phyloP scores from a whole-genome alignment of 2,888 invertebrate genomes.

The Tipula helvola region DNA sequence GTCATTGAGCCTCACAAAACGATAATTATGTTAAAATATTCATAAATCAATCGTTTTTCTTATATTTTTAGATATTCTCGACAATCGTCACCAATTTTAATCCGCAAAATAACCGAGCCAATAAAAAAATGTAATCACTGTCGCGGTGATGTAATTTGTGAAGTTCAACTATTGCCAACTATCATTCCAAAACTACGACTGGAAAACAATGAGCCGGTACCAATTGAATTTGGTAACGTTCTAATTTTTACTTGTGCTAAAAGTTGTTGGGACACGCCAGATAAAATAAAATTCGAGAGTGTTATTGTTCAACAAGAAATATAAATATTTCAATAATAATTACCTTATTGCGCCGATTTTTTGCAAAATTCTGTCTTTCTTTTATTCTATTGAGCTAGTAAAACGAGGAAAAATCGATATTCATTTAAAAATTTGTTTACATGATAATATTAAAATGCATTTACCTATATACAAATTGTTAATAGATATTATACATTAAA shows the following conservation, averaged over 20 bases:
- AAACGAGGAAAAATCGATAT: too few species aligned
- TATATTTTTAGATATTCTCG: conserved; percentile 53
- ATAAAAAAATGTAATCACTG: conserved; percentile 51
- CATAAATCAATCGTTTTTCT: background rate
- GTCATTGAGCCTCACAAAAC: too few species aligned
- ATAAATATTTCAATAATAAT: background rate
- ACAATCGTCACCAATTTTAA: conserved; percentile 52
- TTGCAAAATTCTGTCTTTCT: too few species aligned
- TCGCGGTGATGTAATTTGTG: conserved; percentile 59
- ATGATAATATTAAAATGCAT: too few species aligned
- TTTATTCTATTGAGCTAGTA: too few species aligned
- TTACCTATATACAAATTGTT: too few species aligned
- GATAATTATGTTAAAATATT: background rate
- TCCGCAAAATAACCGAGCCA: conserved; percentile 49
- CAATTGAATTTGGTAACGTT: conserved; percentile 76
- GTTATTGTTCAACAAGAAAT: conserved; percentile 65
- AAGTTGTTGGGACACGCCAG: conserved; percentile 71
- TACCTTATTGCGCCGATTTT: background rate
- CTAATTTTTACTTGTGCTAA: conserved; percentile 69
- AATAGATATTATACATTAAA: too few species aligned
- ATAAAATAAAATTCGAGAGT: conserved; percentile 53
- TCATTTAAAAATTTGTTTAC: too few species aligned
- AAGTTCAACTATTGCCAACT: conserved; percentile 73
- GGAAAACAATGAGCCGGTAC: conserved; percentile 38
- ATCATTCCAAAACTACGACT: conserved; percentile 58